These are phyloP conservation scores for Tromatobia lineatoria DNA, from an alignment of 2,888 invertebrate species.

Conservation along the genomic window DNA sequence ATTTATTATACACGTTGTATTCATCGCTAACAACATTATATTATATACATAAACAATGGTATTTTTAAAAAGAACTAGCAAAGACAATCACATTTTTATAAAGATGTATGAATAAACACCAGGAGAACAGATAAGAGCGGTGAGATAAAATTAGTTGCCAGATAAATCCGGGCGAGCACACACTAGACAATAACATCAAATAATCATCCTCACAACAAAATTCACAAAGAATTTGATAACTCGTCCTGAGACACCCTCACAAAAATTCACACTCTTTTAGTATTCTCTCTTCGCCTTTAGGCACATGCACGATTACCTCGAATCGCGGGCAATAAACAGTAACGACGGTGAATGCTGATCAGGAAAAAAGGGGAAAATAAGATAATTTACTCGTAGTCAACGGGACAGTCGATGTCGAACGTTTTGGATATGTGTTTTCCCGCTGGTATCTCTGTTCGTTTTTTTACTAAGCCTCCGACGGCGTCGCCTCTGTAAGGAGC, in stretches of 20 bases:
- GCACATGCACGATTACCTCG: conserved; percentile 36
- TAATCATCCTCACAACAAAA: conserved; percentile 1
- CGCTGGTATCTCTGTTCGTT: conserved; percentile 61
- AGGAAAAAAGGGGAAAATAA: neutral
- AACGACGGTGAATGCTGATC: neutral
- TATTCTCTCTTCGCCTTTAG: neutral
- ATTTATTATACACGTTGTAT: conserved; percentile 63
- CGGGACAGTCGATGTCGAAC: conserved; percentile 87
- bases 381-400: conserved; percentile 70
- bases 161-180: neutral
- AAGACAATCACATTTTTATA: conserved; percentile 34
- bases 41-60: conserved; percentile 60
- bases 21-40: conserved; percentile 55
- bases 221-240: conserved; percentile 16
- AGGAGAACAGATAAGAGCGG: conserved; percentile 11
- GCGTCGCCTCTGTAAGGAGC: conserved; percentile 86
- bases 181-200: conserved; percentile 11
- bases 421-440: conserved; percentile 81
- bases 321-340: conserved; percentile 2
- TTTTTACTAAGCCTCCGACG: conserved; percentile 43
- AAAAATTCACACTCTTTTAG: conserved; percentile 15
- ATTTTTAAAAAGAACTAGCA: conserved; percentile 26
- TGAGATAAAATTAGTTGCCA: conserved; percentile 26
- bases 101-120: conserved; percentile 36
- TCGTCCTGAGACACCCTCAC: neutral